Evolutionary conservation across 2,797 vertebrate species (phyloP).

Genomic region (Pempheris klunzingeri): DNA sequence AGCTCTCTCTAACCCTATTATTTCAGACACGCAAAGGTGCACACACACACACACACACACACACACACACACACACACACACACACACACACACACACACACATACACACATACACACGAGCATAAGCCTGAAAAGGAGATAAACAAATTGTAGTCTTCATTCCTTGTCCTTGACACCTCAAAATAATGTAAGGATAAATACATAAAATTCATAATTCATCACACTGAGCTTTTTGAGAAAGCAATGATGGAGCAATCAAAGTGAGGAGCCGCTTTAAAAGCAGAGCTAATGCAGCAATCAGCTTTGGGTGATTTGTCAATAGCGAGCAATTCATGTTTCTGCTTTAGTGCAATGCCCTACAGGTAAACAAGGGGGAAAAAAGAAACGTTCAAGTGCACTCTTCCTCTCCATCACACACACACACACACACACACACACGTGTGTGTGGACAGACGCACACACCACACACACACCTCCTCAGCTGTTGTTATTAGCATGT

Average conservation of each 20-base stretch:
- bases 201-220: conserved; percentile 49
- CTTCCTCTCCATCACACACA: conserved; percentile 53
- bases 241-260: conserved; percentile 63
- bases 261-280: conserved; percentile 62
- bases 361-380: conserved; percentile 77
- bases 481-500: conserved; percentile 79
- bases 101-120: not conserved
- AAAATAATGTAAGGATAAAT: conserved; percentile 49
- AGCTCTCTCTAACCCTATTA: conserved; percentile 52
- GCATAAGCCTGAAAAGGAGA: conserved; percentile 27
- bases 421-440: conserved; percentile 29
- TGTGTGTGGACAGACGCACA: conserved; percentile 14
- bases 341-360: conserved; percentile 67
- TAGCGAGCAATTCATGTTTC: conserved; percentile 63
- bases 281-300: conserved; percentile 69
- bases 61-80: not conserved
- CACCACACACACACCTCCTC: conserved; percentile 53
- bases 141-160: conserved; percentile 36
- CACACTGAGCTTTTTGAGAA: conserved; percentile 17
- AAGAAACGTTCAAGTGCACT: conserved; percentile 61
- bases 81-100: conserved; percentile 7
- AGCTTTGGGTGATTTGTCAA: conserved; percentile 74
- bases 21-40: no score
- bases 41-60: conserved; percentile 10
- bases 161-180: conserved; percentile 32